These are phyloP conservation scores for Acanthococcus lagerstroemiae DNA, from an alignment of 2,888 invertebrate species.

Conservation along the genomic window DNA sequence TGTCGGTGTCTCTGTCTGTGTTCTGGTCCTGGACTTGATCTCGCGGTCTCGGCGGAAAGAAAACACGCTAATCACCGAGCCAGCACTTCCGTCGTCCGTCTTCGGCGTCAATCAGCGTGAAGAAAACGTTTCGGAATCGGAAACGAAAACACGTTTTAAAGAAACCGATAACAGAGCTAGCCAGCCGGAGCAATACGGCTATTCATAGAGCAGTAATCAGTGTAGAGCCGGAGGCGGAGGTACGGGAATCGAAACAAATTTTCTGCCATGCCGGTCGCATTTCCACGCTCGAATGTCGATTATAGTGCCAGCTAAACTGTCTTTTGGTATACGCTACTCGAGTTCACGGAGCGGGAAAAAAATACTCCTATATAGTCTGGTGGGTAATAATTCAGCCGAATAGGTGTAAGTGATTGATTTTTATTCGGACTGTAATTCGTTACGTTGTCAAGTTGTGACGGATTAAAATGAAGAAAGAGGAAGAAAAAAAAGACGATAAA, in stretches of 20 bases:
- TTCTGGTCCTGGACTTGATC: too few species aligned
- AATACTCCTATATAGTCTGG: too few species aligned
- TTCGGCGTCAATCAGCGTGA: conserved; percentile 10
- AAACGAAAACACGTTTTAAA: background rate
- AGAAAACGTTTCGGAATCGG: background rate
- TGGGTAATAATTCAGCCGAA: conserved; percentile 15
- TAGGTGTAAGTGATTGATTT: conserved; percentile 22
- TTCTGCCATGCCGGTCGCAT: conserved; percentile 14
- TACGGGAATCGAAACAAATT: conserved; percentile 12
- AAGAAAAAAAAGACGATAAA: background rate
- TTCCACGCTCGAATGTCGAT: conserved; percentile 21
- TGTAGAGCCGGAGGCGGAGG: background rate
- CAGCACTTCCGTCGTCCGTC: background rate
- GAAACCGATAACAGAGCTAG: background rate
- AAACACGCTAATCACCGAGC: background rate
- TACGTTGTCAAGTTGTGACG: conserved; percentile 18
- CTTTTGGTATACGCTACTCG: background rate
- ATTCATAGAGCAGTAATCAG: background rate
- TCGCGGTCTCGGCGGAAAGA: background rate
- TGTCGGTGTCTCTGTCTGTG: too few species aligned
- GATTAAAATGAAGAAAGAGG: background rate
- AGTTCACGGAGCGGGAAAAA: background rate
- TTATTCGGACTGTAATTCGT: conserved; percentile 22
- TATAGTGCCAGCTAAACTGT: conserved; percentile 13
- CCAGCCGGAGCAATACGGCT: too few species aligned